Conservation (phyloP, 64 coral and sea anemone species). For the Acropora yongei region DNA sequence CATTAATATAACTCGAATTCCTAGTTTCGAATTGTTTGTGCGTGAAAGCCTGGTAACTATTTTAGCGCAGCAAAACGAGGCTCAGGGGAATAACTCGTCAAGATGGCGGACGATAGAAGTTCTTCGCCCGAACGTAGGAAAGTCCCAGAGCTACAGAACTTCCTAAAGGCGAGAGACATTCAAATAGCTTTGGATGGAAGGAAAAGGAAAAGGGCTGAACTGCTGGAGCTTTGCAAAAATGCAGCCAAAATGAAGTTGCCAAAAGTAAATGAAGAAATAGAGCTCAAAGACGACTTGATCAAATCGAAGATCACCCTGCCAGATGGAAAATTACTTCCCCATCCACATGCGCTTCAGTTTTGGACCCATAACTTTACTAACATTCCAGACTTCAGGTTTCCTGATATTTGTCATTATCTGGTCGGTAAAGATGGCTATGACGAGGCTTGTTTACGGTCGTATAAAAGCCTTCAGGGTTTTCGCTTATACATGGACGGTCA, state of each 20-base stretch:
- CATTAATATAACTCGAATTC: no score
- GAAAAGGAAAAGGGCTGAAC: not conserved
- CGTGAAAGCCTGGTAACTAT: no score
- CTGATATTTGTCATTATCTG: slow-evolving; percentile 41
- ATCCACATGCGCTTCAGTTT: not conserved
- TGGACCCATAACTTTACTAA: slow-evolving; percentile 55
- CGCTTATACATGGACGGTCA: slow-evolving; percentile 42
- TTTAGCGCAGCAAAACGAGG: not conserved
- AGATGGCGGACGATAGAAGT: not conserved
- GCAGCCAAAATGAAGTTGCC: slow-evolving; percentile 7
- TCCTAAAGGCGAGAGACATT: not conserved
- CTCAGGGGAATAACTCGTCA: not conserved
- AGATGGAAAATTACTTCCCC: slow-evolving; percentile 13
- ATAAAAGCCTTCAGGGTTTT: slow-evolving; percentile 34
- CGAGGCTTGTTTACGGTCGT: slow-evolving; percentile 5
- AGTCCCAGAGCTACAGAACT: not conserved
- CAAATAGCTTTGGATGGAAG: not conserved
- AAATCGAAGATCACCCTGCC: slow-evolving; percentile 25
- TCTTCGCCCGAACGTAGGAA: not conserved
- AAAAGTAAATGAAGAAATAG: not conserved
- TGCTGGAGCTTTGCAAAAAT: not conserved
- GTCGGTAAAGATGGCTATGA: slow-evolving; percentile 41
- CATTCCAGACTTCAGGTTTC: slow-evolving; percentile 42
- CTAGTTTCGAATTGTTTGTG: no score
- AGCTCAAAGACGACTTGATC: not conserved